phyloP scores from a whole-genome alignment of 2,797 vertebrate genomes.

The Poeciliopsis infans region DNA sequence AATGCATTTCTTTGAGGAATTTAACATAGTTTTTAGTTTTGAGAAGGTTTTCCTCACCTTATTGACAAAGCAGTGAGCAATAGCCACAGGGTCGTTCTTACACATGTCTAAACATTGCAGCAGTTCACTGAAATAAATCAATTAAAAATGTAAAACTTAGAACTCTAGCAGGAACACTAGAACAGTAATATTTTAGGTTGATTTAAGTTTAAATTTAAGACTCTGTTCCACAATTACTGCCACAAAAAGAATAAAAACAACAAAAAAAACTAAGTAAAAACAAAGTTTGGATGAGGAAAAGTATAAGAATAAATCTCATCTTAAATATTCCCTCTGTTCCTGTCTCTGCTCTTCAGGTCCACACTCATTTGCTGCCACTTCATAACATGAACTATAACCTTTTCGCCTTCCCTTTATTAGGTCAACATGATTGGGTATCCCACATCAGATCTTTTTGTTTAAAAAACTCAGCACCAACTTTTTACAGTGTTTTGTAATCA shows the following conservation, averaged over 20 bases:
- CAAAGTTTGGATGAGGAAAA: neutral
- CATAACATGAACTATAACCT: neutral
- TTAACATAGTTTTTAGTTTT: neutral
- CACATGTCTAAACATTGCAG: conserved; percentile 93
- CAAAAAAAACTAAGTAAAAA: neutral
- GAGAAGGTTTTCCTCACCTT: conserved; percentile 80
- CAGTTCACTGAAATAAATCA: conserved; percentile 83
- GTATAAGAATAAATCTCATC: neutral
- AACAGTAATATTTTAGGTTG: neutral
- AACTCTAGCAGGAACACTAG: neutral
- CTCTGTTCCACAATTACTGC: neutral
- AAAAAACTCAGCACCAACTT: neutral
- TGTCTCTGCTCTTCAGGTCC: neutral
- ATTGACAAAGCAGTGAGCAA: conserved; percentile 93
- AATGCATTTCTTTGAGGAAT: neutral
- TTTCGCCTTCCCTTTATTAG: neutral
- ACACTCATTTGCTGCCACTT: neutral
- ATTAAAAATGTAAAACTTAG: neutral
- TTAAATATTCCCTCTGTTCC: neutral
- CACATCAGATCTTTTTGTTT: neutral
- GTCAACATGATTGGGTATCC: neutral
- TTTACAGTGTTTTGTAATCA: neutral
- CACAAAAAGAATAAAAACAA: neutral
- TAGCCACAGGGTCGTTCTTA: conserved; percentile 89
- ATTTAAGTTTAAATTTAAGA: neutral